These are phyloP conservation scores for Sinotaia quadrata DNA, from an alignment of 2,888 invertebrate genomes.

Conservation along the genomic window DNA sequence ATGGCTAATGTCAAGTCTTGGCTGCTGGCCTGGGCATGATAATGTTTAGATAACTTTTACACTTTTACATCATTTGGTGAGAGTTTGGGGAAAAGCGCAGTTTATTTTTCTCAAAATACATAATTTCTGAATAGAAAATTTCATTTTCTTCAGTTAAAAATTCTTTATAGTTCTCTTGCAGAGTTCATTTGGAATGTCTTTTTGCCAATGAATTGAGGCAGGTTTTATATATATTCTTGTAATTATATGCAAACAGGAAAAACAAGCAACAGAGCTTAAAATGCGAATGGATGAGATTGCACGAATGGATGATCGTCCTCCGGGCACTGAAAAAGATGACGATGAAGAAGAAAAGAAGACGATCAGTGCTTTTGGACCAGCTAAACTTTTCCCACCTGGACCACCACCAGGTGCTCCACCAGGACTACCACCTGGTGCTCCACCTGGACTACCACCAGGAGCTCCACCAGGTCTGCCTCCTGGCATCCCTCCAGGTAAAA, in stretches of 20 bases:
- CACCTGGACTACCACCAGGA: constrained; percentile 65
- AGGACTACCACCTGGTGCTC: constrained; percentile 56
- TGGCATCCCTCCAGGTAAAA: constrained; percentile 61
- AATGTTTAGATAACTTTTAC: no score
- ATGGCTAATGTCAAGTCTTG: no score
- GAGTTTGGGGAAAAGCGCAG: no score
- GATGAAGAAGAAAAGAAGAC: constrained; percentile 29
- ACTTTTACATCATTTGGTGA: no score
- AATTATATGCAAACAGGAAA: background rate
- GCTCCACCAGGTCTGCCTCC: constrained; percentile 62
- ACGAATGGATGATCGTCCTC: constrained; percentile 35
- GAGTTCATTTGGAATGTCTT: no score
- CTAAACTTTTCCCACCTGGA: constrained; percentile 47
- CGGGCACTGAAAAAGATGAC: constrained; percentile 33
- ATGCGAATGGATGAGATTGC: constrained; percentile 33
- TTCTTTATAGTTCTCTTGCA: no score
- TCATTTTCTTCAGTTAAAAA: no score
- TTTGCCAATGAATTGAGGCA: background rate
- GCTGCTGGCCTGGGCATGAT: no score
- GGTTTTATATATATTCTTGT: background rate
- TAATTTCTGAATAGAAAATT: no score
- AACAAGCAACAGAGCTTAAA: constrained; percentile 19
- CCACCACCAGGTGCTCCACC: constrained; percentile 64
- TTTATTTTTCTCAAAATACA: no score
- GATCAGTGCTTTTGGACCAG: constrained; percentile 32